Percentiles rank a stretch among this genome's conserved stretches.
These are phyloP conservation scores for Orius insidiosus DNA, from an alignment of 1,140 invertebrate species.

Conservation along the genomic window DNA sequence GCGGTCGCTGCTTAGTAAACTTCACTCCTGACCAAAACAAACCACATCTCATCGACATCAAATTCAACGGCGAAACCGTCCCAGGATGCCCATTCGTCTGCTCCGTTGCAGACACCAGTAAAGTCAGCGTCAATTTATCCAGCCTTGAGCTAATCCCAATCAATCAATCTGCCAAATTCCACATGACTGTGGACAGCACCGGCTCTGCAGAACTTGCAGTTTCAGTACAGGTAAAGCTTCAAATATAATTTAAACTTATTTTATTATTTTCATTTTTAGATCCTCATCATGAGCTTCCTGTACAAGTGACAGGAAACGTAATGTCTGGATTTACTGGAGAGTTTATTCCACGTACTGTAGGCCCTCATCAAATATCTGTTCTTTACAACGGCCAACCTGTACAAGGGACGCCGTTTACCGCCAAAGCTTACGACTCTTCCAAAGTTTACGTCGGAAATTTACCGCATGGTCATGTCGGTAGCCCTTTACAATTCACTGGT, in stretches of 20 bases:
- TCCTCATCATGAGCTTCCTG: slow-evolving; percentile 59
- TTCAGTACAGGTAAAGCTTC: slow-evolving; percentile 49
- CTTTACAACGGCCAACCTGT: slow-evolving; percentile 83
- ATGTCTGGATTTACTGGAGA: slow-evolving; percentile 74
- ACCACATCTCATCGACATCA: slow-evolving; percentile 90
- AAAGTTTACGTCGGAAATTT: slow-evolving; percentile 71
- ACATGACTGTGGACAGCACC: slow-evolving; percentile 69
- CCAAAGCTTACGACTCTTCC: slow-evolving; percentile 86
- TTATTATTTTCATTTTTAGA: slow-evolving; percentile 25
- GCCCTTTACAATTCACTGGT: slow-evolving; percentile 76
- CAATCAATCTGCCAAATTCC: slow-evolving; percentile 69
- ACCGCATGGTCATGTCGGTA: slow-evolving; percentile 57
- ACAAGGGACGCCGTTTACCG: slow-evolving; percentile 77
- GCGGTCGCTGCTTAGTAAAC: slow-evolving; percentile 82
- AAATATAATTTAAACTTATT: not conserved
- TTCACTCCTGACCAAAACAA: slow-evolving; percentile 87
- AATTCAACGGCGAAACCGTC: slow-evolving; percentile 93
- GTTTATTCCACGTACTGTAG: slow-evolving; percentile 77
- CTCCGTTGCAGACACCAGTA: slow-evolving; percentile 59
- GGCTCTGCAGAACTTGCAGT: slow-evolving; percentile 68
- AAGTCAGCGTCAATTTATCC: slow-evolving; percentile 57
- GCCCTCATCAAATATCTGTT: slow-evolving; percentile 72
- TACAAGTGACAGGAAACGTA: slow-evolving; percentile 75
- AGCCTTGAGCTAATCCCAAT: slow-evolving; percentile 78
- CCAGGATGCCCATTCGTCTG: slow-evolving; percentile 80